These are phyloP conservation scores for Strix uralensis DNA, from an alignment of 2,113 vertebrate species.

Conservation along the genomic window DNA sequence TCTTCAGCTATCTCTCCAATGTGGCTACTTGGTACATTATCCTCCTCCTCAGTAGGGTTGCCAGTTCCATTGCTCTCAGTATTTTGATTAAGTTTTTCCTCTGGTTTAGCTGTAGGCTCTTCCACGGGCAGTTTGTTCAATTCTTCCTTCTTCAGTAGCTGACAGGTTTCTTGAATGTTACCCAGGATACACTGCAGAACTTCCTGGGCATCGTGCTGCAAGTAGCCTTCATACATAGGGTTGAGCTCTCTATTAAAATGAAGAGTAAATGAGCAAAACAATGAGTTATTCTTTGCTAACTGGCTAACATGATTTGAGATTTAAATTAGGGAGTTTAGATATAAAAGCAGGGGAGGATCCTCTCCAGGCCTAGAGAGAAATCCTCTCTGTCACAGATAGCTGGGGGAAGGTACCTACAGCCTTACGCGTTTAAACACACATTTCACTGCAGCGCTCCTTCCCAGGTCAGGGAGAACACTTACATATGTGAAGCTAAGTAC, in stretches of 20 bases:
- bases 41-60: conserved; percentile 8
- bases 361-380: neutral
- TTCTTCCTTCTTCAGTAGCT: conserved; percentile 87
- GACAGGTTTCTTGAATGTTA: conserved; percentile 93
- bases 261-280: neutral
- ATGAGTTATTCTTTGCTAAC: neutral
- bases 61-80: neutral
- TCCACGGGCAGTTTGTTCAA: conserved; percentile 59
- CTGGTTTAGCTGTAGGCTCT: conserved; percentile 22
- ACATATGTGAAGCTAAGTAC: neutral
- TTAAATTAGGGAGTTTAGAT: neutral
- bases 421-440: rapidly evolving
- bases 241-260: conserved; percentile 86
- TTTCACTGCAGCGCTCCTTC: neutral
- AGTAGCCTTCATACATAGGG: conserved; percentile 97
- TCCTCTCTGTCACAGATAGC: neutral
- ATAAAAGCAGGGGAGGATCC: neutral
- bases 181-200: conserved; percentile 96
- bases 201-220: conserved; percentile 98
- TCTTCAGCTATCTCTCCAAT: conserved; percentile 56
- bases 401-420: neutral
- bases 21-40: neutral
- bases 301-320: neutral
- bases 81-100: conserved; percentile 1
- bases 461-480: neutral